phyloP scores from a whole-genome alignment of 2,113 vertebrate species.

The Cheirogaleus medius region DNA sequence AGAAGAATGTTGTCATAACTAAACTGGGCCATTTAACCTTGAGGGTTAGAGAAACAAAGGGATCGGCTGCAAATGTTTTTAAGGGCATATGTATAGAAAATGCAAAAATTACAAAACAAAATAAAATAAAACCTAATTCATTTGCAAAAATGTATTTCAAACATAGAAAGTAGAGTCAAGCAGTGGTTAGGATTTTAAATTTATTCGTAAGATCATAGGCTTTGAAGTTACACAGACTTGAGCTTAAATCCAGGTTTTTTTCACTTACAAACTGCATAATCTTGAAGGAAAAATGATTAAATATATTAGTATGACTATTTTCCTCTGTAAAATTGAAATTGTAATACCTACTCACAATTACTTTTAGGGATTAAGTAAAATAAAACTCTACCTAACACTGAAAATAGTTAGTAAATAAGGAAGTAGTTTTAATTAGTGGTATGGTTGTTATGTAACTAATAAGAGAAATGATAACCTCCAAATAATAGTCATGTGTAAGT shows the following conservation, averaged over 20 bases:
- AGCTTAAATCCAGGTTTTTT: not conserved
- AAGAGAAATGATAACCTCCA: not conserved
- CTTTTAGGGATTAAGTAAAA: not conserved
- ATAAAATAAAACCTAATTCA: not conserved
- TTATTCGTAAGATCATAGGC: not conserved
- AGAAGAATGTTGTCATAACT: slow-evolving; percentile 17
- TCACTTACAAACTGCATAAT: not conserved
- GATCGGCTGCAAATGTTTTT: not conserved
- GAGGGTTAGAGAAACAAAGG: not conserved
- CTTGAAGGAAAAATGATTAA: not conserved
- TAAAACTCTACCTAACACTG: not conserved
- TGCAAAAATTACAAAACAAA: not conserved
- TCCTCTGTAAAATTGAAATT: not conserved
- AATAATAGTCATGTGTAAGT: not conserved
- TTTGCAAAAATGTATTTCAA: slow-evolving; percentile 21
- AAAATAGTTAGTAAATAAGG: not conserved
- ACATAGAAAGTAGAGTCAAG: not conserved
- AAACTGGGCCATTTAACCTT: slow-evolving; percentile 42
- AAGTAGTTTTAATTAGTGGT: not conserved
- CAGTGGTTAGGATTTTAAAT: not conserved
- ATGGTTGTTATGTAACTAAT: not conserved
- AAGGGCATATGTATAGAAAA: not conserved
- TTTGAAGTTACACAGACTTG: not conserved
- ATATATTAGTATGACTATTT: not conserved
- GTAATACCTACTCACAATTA: not conserved